Evolutionary conservation across 1,140 invertebrate genomes (phyloP), one percentile per base, ranked within the genome.

Genomic region (Apis dorsata): DNA sequence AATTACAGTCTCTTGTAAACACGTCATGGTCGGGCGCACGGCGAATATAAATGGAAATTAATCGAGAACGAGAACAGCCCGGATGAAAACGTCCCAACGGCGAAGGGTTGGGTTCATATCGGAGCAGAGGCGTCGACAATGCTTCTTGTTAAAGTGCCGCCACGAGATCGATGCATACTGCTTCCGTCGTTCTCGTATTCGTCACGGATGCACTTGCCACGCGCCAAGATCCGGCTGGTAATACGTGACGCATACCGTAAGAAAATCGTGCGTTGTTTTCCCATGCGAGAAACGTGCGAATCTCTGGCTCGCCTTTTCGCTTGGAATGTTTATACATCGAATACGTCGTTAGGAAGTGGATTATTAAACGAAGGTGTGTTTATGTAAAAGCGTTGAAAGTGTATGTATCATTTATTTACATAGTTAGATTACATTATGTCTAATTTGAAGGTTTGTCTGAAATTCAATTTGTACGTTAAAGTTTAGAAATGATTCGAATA

Each of bases 1-100:
- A 87, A 87, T 87, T 87, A 87, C 85, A 34, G 69, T 24, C 83
- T 51, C 77, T 87, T 87, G 86, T 87, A 87, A 86, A 87, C 81
- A 87, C 73, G 81, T 84, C 74, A 75, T 44, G 34, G 34, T 49
- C 60, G 34, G 71, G 74, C 75, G 73, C 71, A 74, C 59, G 69
- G 59, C 79, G 71, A 81, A 85, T 88, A 85, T 88, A 83, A 88
- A 88, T 80, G 79, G 79, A 88, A 88, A 88, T 88, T 87, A 87
- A 88, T 88, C 73, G 84, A 83, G 85, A 87, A 57, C 82, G 80
- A 74, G 34, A 79, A 70, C 69, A 73, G 68, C 74, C 73, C 51
- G 69, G 62, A 84, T 87, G 79, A 87, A 87, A 87, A 87, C 55
- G 63, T 84, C 57, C 51, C 81, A 79, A 66, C 53, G 72, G 17